Base-by-base conservation (phyloP, 2,113 vertebrate species). In the Sisor rabdophorus region DNA sequence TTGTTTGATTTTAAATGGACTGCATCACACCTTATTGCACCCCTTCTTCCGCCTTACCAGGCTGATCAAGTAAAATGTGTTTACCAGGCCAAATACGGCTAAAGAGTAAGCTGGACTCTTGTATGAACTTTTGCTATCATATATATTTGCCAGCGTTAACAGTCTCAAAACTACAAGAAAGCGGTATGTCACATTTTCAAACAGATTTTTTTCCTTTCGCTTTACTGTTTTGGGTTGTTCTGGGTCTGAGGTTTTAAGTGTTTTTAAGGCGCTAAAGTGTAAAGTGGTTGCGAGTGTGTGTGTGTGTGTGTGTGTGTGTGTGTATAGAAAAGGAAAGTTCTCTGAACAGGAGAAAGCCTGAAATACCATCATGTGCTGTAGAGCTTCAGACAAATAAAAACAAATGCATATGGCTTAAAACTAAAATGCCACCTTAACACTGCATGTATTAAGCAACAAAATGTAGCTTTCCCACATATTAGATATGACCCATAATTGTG, bases 151-250 rank as follows among this genome's bases (percentile, higher is more conserved):
- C 94, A 93, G 93, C 93, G 93, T 94, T 94, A 92, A 92, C 92
- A 92, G 92, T 93, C 90, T 92, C 93, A 93, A 94, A 94, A 94
- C 94, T 93, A 93, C 94, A 94, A 92, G 94, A 95, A 94, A 94
- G 94, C 93, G 94, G 94, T 95, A 95, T 95, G 94, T 95, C 93
- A 90, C 92, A 92, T 92, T 92, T 94, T 95, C 93, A 93, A 94
- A 91, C 91, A 94, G 94, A 90, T 69, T 75, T 75, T 52, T 91
- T 81, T 44, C 40, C 91, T 89, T 91, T 91, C 88, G 87, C 88
- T 94, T 84, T 94, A 87, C 83, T 81, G 75, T 83, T 83, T 83
- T 78, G 73, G 75, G 75, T 65, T 77, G 59, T 80, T 48, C 52
- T 65, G 63, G 76, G 58, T 70, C 69, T 72, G 48, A 74, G 17